These are phyloP conservation scores for Tragelaphus strepsiceros DNA, from an alignment of 2,113 vertebrate species.

Conservation along the genomic window DNA sequence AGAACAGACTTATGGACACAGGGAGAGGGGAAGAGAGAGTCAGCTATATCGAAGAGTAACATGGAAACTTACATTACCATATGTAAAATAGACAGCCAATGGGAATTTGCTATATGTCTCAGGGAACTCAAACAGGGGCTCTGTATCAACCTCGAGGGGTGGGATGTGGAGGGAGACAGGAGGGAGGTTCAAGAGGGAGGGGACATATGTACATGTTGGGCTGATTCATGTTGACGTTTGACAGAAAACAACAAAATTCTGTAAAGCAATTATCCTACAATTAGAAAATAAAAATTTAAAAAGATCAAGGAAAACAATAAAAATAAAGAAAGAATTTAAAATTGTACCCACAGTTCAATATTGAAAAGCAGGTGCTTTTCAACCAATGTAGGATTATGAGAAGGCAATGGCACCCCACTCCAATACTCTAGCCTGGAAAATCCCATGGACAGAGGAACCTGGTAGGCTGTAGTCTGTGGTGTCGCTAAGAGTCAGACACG, in stretches of 20 bases:
- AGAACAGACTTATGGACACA: neutral
- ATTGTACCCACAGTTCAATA: neutral
- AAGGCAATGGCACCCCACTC: too few relatives aligned
- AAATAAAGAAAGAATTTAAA: conserved; percentile 1
- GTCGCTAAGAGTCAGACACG: too few relatives aligned
- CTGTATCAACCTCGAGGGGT: neutral
- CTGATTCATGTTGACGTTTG: neutral
- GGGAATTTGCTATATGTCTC: neutral
- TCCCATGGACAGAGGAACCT: too few relatives aligned
- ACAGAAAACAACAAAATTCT: neutral
- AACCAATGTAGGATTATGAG: too few relatives aligned
- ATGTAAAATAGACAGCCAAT: neutral
- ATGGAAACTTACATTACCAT: neutral
- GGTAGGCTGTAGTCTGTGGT: too few relatives aligned
- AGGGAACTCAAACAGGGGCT: neutral
- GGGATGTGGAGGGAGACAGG: neutral
- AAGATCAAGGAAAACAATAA: neutral
- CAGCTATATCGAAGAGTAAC: neutral
- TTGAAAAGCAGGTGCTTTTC: neutral
- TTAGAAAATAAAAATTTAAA: neutral
- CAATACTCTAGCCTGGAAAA: too few relatives aligned
- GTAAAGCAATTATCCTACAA: neutral
- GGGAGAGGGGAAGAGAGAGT: neutral
- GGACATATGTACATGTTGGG: neutral
- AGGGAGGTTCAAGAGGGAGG: neutral